Evolutionary conservation across 2,113 vertebrate species (phyloP).

Genomic region (Damaliscus lunatus): DNA sequence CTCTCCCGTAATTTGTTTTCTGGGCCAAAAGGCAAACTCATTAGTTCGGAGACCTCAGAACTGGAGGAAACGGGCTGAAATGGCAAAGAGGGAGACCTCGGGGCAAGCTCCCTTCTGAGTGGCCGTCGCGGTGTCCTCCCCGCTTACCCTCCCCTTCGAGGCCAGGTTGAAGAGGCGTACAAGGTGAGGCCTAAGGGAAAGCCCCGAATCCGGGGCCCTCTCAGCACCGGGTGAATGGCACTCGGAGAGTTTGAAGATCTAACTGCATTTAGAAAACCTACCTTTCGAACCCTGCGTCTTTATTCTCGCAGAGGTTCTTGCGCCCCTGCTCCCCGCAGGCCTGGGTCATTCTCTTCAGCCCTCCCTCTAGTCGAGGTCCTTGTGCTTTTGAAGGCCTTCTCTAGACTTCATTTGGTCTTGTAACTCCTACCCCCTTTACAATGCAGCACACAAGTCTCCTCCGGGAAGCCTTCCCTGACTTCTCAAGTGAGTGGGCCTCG

Average conservation of each 20-base stretch:
- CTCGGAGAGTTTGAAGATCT: background rate
- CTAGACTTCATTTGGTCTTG: background rate
- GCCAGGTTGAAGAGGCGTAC: background rate
- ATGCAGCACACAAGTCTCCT: background rate
- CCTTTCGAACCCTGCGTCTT: background rate
- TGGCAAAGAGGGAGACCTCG: background rate
- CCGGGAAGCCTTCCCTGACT: background rate
- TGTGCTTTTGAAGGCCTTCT: background rate
- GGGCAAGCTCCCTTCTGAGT: rapidly evolving
- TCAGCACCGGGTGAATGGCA: background rate
- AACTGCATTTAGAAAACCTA: background rate
- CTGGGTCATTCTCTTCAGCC: background rate
- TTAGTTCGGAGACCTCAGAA: background rate
- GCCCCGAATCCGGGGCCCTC: background rate
- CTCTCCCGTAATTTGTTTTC: background rate
- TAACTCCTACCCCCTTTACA: background rate
- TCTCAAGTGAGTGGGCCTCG: rapidly evolving
- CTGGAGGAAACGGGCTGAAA: background rate
- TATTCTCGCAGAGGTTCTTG: background rate
- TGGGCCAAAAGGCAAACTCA: background rate
- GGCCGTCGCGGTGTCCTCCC: background rate
- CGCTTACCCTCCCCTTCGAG: background rate
- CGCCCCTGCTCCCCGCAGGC: rapidly evolving
- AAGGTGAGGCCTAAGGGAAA: background rate
- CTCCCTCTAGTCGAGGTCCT: background rate